These are phyloP conservation scores for Rhinopomastus cyanomelas DNA, from an alignment of 2,113 vertebrate genomes.

Conservation along the genomic window DNA sequence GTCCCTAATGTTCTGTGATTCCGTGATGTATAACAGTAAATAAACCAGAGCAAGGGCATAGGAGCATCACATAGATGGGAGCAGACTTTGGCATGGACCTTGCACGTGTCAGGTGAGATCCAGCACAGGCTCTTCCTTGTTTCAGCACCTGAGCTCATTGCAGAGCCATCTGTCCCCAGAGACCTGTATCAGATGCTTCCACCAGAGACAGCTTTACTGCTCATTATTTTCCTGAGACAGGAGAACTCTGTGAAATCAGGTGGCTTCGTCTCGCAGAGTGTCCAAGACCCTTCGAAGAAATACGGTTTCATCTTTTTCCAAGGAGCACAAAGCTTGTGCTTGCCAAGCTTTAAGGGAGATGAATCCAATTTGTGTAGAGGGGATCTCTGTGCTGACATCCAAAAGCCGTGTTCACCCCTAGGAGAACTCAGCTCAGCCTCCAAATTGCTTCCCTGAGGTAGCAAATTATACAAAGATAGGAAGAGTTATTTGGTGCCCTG, in stretches of 20 bases:
- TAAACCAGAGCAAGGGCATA: background rate
- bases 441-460: background rate
- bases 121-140: background rate
- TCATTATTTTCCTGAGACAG: background rate
- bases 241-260: background rate
- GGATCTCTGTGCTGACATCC: background rate
- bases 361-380: background rate
- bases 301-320: background rate
- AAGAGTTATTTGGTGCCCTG: background rate
- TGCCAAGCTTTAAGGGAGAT: background rate
- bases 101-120: background rate
- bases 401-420: background rate
- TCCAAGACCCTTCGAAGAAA: background rate
- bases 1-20: too few relatives aligned
- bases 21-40: background rate
- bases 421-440: background rate
- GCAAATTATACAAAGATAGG: background rate
- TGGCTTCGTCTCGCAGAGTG: background rate
- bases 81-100: background rate
- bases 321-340: background rate
- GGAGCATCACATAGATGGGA: background rate
- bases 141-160: background rate
- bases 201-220: background rate
- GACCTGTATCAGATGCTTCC: background rate
- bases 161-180: background rate